phyloP scores from a whole-genome alignment of 2,888 invertebrate species.

The Polyommatus icarus region DNA sequence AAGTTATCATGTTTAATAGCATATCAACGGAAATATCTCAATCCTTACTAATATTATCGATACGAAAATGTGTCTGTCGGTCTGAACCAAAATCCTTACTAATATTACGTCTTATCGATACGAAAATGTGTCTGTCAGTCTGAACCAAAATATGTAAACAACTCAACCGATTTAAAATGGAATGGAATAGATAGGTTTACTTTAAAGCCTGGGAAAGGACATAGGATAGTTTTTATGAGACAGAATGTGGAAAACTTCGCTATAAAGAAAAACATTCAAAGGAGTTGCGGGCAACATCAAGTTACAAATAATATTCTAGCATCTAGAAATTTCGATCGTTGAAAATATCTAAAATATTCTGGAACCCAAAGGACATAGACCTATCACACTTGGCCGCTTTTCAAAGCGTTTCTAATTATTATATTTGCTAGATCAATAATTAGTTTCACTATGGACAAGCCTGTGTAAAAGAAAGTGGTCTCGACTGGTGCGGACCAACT shows the following conservation, averaged over 20 bases:
- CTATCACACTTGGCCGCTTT: not conserved
- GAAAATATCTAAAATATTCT: not conserved
- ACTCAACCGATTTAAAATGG: not conserved
- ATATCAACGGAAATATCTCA: not conserved
- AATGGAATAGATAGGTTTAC: too few species aligned
- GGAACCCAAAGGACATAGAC: not conserved
- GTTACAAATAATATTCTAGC: not conserved
- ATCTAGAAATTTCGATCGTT: not conserved
- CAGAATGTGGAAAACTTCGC: too few species aligned
- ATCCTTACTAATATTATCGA: not conserved
- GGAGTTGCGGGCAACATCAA: too few species aligned
- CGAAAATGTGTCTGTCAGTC: not conserved
- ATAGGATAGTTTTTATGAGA: too few species aligned
- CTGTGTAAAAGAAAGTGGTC: constrained; percentile 48
- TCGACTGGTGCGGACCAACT: constrained; percentile 36
- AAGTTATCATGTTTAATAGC: not conserved
- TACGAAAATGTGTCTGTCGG: not conserved
- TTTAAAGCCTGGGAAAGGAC: too few species aligned
- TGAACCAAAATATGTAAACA: not conserved
- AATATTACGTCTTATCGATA: not conserved
- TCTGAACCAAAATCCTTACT: not conserved
- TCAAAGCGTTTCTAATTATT: constrained; percentile 30
- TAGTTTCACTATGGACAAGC: constrained; percentile 47
- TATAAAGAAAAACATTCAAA: too few species aligned
- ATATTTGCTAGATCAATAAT: constrained; percentile 42